Evolutionary conservation across 1,140 invertebrate species (phyloP), one percentile per base, ranked within the genome.

Genomic region (Elysia chlorotica): DNA sequence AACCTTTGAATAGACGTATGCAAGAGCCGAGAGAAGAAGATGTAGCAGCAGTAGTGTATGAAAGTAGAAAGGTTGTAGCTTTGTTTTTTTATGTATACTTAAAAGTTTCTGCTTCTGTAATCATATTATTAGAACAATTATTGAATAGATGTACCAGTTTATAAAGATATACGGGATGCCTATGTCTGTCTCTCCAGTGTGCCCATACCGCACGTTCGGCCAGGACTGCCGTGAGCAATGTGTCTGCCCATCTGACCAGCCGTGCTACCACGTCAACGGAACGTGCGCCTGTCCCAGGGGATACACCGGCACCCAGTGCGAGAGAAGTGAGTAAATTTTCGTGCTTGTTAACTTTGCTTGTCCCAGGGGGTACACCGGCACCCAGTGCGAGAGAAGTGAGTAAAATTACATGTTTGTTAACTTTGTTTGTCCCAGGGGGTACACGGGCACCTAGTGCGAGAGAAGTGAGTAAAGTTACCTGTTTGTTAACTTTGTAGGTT

Each of bases 161-260:
- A n/a, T n/a, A n/a, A n/a, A n/a, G n/a, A n/a, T n/a, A n/a, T n/a
- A n/a, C n/a, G n/a, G n/a, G n/a, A n/a, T n/a, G n/a, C n/a, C n/a
- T n/a, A 10, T 59, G 56, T 17, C 25, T n/a, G 6, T 25, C 38
- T 67, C 28, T 17, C 10, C 62, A 85, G 83, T 78, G 19, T 98
- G 96, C 87, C 86, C 90, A 25, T 83, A 89, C 75, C 94, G 94
- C 67, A 92, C 86, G 82, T 97, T 94, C 86, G 96, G 96, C 19
- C 88, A 91, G 31, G 90, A 91, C 25, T 98, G 96, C 86, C 91
- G 91, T 79, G 93, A 96, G 85, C 88, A 88, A 66, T 97, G 96
- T 84, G 59, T 62, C 25, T 84, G 81, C 72, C 33, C 37, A 4
- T 48, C 56, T 23, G 71, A 61, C 28, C 81, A 81, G 41, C 92